Evolutionary conservation across 2,888 invertebrate genomes (phyloP), one percentile per base, ranked within the genome.

Genomic region (Anorthoa munda): DNA sequence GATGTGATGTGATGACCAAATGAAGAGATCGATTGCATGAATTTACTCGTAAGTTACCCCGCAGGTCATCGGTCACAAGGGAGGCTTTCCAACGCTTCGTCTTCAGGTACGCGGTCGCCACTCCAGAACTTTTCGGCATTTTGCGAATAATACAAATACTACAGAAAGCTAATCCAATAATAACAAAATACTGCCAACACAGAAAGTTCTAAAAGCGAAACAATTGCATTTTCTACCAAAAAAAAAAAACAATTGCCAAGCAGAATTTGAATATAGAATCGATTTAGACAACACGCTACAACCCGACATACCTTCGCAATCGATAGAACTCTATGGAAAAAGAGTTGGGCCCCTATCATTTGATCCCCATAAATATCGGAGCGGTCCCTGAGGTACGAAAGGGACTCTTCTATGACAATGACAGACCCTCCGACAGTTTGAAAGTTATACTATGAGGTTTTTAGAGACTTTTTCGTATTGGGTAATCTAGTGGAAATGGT

Each of bases 361-460:
- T 87, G 87, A 86, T 80, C 86, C 80, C 83, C 82, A 89, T 88
- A 91, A 89, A 91, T 87, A 87, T 84, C 64, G 69, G 51, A 26
- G 5, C 66, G 73, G 80, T 87, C 89, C 88, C 89, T 31, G 51
- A 83, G 87, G 88, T 82, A 74, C 72, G 31, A 59, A 78, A 85
- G 81, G 86, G 86, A 76, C 82, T 84, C 79, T 82, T 83, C 59
- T 83, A 61, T 65, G 53, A 70, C 66, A 61, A 53, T 66, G 59
- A 60, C 51, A 31, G 48, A 72, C 55, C 50, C 23, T 55, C 56
- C 64, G 76, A 80, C 59, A 67, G 64, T 75, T 66, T 39, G 11
- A 5, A 80, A 75, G 66, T 39, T 64, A 65, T 48, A 31, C 17
- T 58, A 55, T 13, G 39, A 45, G 12, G 11, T 39, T 39, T 82